Percentiles rank a stretch among this genome's conserved stretches.
These are phyloP conservation scores for Ciconia maguari DNA, from an alignment of 2,113 vertebrate genomes.

Conservation along the genomic window DNA sequence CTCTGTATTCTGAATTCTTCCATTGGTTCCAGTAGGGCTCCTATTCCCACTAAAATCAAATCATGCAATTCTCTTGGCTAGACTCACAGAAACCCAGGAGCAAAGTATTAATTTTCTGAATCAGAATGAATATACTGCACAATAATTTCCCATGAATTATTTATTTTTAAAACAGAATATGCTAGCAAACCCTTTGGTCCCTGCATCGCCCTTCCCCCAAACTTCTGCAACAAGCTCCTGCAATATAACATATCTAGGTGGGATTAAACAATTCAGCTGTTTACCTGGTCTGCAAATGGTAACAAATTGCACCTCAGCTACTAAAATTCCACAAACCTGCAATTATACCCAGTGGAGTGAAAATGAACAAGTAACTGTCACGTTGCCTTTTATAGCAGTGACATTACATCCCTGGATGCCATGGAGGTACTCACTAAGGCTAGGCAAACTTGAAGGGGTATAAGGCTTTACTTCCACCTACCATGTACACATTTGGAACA, in stretches of 20 bases:
- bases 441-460: neutral
- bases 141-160: neutral
- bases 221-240: neutral
- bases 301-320: neutral
- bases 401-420: neutral
- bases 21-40: neutral
- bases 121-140: neutral
- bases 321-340: neutral
- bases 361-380: neutral
- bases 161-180: neutral
- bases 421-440: neutral
- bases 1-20: neutral
- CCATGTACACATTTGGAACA: neutral
- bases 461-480: neutral
- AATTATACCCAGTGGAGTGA: neutral
- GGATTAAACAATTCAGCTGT: neutral
- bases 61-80: neutral
- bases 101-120: neutral
- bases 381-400: neutral
- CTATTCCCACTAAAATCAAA: neutral
- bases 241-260: neutral
- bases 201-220: neutral
- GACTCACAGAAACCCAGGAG: neutral
- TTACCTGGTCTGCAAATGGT: neutral
- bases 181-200: neutral